Percentiles rank a stretch among this genome's conserved stretches.
phyloP scores from a whole-genome alignment of 2,113 vertebrate genomes.

The Anguilla japonica region DNA sequence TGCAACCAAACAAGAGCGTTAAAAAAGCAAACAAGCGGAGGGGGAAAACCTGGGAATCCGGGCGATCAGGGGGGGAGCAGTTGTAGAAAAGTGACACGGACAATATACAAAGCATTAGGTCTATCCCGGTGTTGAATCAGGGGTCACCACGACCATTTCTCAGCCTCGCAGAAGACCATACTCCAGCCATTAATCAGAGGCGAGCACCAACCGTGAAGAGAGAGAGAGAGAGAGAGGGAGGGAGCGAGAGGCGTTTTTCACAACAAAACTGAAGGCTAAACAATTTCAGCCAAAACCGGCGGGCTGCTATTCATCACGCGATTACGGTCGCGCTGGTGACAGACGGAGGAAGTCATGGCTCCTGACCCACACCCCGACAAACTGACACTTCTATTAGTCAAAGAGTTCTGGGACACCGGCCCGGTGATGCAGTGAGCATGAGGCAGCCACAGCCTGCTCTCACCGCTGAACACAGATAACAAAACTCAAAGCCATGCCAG shows the following conservation, averaged over 20 bases:
- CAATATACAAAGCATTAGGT: constrained; percentile 17
- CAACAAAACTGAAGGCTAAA: constrained; percentile 20
- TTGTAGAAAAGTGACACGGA: constrained; percentile 3
- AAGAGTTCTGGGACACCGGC: neutral
- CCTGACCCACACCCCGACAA: neutral
- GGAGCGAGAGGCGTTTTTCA: neutral
- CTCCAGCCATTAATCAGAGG: constrained; percentile 14
- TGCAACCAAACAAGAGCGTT: neutral
- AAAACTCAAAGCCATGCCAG: neutral
- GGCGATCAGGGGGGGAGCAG: neutral
- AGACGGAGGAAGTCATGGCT: constrained; percentile 15
- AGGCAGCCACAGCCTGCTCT: neutral
- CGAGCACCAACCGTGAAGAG: neutral
- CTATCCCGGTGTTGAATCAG: neutral
- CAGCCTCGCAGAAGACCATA: neutral
- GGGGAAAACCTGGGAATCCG: neutral
- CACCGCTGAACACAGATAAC: neutral
- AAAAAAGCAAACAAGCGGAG: constrained; percentile 7
- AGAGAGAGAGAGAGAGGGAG: neutral
- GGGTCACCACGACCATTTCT: constrained; percentile 6
- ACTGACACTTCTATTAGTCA: neutral
- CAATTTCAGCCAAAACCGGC: neutral
- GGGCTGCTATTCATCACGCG: constrained; percentile 7
- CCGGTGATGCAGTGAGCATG: neutral
- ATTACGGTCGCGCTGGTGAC: neutral